phyloP scores from a whole-genome alignment of 1,140 invertebrate genomes.

The Dufourea novaeangliae region DNA sequence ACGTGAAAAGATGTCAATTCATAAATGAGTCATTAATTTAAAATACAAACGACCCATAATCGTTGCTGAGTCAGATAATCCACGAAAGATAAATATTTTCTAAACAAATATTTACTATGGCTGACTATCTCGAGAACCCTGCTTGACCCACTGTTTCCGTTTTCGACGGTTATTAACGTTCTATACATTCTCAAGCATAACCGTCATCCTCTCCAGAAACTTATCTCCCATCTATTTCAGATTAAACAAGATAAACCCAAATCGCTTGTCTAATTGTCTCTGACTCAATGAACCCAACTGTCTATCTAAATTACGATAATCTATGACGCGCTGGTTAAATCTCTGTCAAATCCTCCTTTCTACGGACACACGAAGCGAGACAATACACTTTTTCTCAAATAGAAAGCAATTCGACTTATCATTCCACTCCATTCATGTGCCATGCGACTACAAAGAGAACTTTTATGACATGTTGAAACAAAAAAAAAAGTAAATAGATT shows the following conservation, averaged over 20 bases:
- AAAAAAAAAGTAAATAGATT: too few relatives aligned
- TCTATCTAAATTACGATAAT: not conserved
- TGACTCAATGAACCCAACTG: not conserved
- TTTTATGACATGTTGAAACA: not conserved
- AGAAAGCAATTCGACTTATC: conserved; percentile 4
- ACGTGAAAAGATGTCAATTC: not conserved
- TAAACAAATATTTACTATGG: not conserved
- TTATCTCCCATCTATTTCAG: not conserved
- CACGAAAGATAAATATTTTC: not conserved
- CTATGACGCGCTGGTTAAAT: not conserved
- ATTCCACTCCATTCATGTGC: not conserved
- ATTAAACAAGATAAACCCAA: not conserved
- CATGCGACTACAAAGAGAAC: not conserved
- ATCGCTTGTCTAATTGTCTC: not conserved
- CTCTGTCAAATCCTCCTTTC: not conserved
- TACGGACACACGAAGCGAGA: not conserved
- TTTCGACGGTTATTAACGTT: not conserved
- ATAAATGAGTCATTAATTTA: not conserved
- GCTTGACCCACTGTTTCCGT: not conserved
- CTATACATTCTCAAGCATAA: not conserved
- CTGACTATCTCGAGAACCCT: not conserved
- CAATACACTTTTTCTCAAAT: not conserved
- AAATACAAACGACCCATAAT: not conserved
- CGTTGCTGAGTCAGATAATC: not conserved
- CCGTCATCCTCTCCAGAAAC: not conserved